Percentiles rank a stretch among this genome's conserved stretches.
These are phyloP conservation scores for Sinodicranocentrus sp. DNA, from an alignment of 2,888 invertebrate species.

Conservation along the genomic window DNA sequence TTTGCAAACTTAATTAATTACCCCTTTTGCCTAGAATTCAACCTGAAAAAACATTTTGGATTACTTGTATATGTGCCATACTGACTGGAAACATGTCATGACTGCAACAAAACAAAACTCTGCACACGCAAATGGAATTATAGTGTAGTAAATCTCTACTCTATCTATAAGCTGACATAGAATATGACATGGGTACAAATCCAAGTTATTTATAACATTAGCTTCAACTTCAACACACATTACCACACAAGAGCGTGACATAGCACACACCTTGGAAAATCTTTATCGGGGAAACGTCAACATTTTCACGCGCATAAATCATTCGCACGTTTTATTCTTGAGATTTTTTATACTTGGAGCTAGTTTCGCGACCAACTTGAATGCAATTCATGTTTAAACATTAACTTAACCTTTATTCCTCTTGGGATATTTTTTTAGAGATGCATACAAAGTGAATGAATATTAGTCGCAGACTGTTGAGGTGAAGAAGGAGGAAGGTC, in stretches of 20 bases:
- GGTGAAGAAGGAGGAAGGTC: not conserved
- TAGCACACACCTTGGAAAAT: constrained; percentile 54
- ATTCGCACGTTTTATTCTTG: too few relatives aligned
- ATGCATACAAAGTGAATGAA: constrained; percentile 37
- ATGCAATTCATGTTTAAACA: constrained; percentile 17
- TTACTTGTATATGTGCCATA: not conserved
- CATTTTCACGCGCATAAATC: not conserved
- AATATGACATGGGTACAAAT: not conserved
- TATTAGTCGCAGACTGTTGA: not conserved
- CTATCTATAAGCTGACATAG: not conserved
- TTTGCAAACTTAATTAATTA: not conserved
- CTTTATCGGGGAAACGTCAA: constrained; percentile 25
- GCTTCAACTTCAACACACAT: not conserved
- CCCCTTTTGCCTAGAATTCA: not conserved
- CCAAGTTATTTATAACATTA: constrained; percentile 5
- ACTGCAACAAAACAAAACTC: not conserved
- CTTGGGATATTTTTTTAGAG: constrained; percentile 27
- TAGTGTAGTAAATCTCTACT: too few relatives aligned
- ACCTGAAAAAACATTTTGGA: not conserved
- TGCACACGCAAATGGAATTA: not conserved
- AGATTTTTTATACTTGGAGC: too few relatives aligned
- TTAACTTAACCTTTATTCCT: constrained; percentile 32
- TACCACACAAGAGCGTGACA: constrained; percentile 37
- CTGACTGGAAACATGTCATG: not conserved
- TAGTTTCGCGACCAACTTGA: too few relatives aligned